Base-by-base conservation (phyloP, 2,113 vertebrate genomes). In the Melanotaenia duboulayi region DNA sequence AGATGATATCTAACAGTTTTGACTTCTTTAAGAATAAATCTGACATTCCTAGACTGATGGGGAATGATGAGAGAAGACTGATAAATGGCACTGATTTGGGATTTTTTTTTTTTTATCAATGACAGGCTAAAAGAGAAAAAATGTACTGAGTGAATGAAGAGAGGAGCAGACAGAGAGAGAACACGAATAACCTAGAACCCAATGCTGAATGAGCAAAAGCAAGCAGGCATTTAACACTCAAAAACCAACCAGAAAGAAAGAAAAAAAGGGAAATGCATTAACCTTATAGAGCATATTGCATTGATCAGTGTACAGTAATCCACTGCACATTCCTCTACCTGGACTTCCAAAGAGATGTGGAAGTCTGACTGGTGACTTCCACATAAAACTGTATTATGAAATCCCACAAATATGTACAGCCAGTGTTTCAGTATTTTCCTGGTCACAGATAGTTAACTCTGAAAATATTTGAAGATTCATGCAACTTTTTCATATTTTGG, bases 151-250 rank as follows among this genome's bases (percentile, higher is more conserved):
- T 19, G 12, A 58, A 63, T 60, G 59, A 55, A 7, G 0, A 20
- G 37, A 4, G 50, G 10, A 19, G 37, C 24, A 49, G 39, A 24
- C 11, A 84, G 57, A 61, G 32, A 35, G 55, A 39, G 51, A 71
- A 62, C 46, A 19, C 80, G 80, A 87, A 77, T 35, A 55, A 77
- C 63, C 66, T 39, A 56, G 65, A 65, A 42, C 56, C 51, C 25
- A 61, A 48, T 71, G 85, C 83, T 90, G 86, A 90, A 82, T 83
- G 86, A 81, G 80, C 84, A 87, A 55, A 76, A 79, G 67, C 65
- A 22, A 65, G 54, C 57, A 42, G 69, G 70, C 52, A 23, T 28
- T 70, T 60, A 61, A 49, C 40, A 57, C 25, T 32, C 73, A 69
- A 61, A 83, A 61, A 56, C 51, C 64, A 66, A 37, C 28, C 49